Base-by-base conservation (phyloP, 1,140 invertebrate species). In the Cydia strobilella region DNA sequence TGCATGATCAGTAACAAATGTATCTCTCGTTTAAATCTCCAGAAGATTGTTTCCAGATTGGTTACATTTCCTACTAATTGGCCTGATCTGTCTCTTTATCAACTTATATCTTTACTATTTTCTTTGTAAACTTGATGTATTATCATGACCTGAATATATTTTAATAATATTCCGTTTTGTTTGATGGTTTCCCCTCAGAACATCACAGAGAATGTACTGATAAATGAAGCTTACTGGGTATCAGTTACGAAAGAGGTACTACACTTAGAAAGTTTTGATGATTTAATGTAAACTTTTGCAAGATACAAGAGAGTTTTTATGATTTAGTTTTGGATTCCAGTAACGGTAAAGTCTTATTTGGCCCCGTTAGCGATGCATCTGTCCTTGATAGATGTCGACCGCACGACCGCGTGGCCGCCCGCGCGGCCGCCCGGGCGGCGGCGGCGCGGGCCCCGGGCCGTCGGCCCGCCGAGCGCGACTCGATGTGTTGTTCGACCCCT, bases 141-240 rank as follows among this genome's bases (percentile, higher is more conserved):
- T 77, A 77, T 79, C 74, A 79, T 75, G 76, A 79, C 74, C 75
- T 78, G 82, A 85, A 78, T 89, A 81, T 84, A 80, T 87, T 89
- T 85, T 92, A 91, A 93, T 92, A 90, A 90, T 86, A 85, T 80
- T 90, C 86, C 86, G 88, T 91, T 93, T 91, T 93, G 86, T 92
- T 92, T 93, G 87, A 89, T 90, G 88, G 82, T 93, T 93, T 90
- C 92, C 91, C 92, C 89, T 92, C 96, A 97, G 97, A 97, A 97
- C 95, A 97, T 98, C 96, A 97, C 97, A 94, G 96, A 97, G 95
- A 96, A 96, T 95, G 96, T 97, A 94, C 96, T 97, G 95, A 95
- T 97, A 94, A 97, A 97, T 95, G 97, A 97, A 95, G 96, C 96
- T 90, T 96, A 96, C 94, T 98, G 97, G 97, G 96, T 97, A 94